These are phyloP conservation scores for Caranx ignobilis DNA, from an alignment of 2,113 vertebrate genomes.

Conservation along the genomic window DNA sequence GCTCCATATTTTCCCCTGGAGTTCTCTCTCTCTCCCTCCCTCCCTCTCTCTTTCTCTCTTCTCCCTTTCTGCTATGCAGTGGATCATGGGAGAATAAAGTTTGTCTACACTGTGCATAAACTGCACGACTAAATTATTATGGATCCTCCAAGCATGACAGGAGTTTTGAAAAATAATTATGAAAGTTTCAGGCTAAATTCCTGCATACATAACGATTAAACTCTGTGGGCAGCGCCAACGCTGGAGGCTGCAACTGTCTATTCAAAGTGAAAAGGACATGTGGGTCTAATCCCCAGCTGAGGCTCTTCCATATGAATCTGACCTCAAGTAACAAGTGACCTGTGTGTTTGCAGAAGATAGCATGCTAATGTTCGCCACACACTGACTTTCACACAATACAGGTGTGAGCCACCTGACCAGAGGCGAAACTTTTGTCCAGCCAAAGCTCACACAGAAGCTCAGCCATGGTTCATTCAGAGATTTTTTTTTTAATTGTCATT, in stretches of 20 bases:
- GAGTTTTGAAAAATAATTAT: slow-evolving; percentile 55
- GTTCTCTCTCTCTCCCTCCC: neutral
- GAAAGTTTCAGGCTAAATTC: slow-evolving; percentile 51
- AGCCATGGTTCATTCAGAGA: neutral
- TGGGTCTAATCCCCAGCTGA: slow-evolving; percentile 13
- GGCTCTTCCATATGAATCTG: slow-evolving; percentile 3
- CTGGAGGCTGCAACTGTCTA: neutral
- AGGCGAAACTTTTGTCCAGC: neutral
- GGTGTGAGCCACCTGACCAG: neutral
- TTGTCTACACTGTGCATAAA: slow-evolving; percentile 36
- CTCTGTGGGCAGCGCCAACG: neutral
- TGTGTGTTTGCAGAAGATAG: slow-evolving; percentile 41
- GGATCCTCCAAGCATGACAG: slow-evolving; percentile 56
- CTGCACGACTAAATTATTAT: slow-evolving; percentile 44
- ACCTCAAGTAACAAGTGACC: slow-evolving; percentile 38
- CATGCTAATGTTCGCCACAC: slow-evolving; percentile 8
- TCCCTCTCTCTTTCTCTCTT: neutral
- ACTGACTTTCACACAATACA: slow-evolving; percentile 7
- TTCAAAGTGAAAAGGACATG: slow-evolving; percentile 8
- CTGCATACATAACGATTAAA: slow-evolving; percentile 36
- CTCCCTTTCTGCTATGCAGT: neutral
- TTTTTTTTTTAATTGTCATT: neutral
- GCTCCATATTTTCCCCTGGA: slow-evolving; percentile 46
- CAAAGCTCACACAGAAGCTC: neutral
- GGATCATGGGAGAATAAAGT: slow-evolving; percentile 52